Percentiles rank a stretch among this genome's conserved stretches.
These are phyloP conservation scores for Drosophila quadrilineata DNA, from an alignment of 1,140 invertebrate species.

Conservation along the genomic window DNA sequence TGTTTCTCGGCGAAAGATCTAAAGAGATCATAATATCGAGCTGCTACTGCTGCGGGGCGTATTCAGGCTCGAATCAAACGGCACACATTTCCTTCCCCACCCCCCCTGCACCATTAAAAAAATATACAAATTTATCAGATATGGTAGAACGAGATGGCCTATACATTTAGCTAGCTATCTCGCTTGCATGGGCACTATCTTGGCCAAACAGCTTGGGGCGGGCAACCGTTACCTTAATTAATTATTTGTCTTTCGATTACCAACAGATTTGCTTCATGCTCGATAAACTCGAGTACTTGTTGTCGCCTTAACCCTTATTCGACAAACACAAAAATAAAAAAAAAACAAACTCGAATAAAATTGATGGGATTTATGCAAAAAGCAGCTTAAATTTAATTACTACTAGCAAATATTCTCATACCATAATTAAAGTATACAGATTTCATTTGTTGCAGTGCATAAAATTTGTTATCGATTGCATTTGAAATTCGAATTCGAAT, in stretches of 20 bases:
- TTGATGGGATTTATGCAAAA: no score
- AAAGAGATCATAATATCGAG: slow-evolving; percentile 24
- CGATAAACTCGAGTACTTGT: no score
- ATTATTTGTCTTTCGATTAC: slow-evolving; percentile 70
- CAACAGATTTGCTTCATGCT: slow-evolving; percentile 34
- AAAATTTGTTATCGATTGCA: no score
- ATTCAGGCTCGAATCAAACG: slow-evolving; percentile 17
- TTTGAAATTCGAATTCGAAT: not conserved
- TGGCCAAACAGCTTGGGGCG: slow-evolving; percentile 24
- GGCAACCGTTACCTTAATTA: slow-evolving; percentile 64
- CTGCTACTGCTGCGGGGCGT: slow-evolving; percentile 17
- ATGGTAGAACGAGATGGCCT: slow-evolving; percentile 7
- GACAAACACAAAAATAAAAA: no score
- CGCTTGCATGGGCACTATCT: slow-evolving; percentile 46
- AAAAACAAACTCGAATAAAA: no score
- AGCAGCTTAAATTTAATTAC: no score
- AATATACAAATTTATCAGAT: slow-evolving; percentile 43
- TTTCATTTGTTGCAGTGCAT: no score
- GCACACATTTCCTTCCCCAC: no score
- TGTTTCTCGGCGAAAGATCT: slow-evolving; percentile 74
- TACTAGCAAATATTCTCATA: no score
- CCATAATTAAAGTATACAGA: no score
- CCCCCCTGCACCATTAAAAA: no score
- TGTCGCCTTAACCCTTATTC: no score
- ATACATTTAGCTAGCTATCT: not conserved